phyloP scores from a whole-genome alignment of 2,113 vertebrate species.

The Gorsachius goisagi region DNA sequence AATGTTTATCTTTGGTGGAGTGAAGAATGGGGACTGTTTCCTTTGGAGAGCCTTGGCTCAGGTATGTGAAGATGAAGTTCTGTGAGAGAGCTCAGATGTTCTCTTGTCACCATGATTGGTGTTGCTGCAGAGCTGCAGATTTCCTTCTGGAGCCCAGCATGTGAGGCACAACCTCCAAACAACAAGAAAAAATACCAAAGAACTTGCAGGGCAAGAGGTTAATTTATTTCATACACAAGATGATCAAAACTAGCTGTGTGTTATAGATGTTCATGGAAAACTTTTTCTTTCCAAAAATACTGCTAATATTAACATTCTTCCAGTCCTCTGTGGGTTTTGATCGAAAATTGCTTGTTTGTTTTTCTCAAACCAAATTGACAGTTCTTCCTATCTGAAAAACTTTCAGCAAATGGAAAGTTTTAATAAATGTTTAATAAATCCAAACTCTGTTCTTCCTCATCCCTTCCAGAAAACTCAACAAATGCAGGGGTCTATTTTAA shows the following conservation, averaged over 20 bases:
- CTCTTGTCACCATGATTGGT: neutral
- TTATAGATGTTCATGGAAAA: neutral
- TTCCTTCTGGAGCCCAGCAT: neutral
- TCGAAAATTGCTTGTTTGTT: neutral
- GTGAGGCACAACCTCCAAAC: neutral
- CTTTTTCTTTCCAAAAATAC: neutral
- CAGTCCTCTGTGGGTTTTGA: neutral
- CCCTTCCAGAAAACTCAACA: neutral
- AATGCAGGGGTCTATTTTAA: neutral
- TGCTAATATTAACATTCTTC: neutral
- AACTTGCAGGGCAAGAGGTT: neutral
- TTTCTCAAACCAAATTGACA: neutral
- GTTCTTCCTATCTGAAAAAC: neutral
- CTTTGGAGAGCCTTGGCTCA: neutral
- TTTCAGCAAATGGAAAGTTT: neutral
- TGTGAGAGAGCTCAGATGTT: neutral
- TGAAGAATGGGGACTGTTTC: neutral
- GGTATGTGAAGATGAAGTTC: neutral
- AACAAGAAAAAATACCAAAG: neutral
- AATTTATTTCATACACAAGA: neutral
- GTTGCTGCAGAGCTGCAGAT: neutral
- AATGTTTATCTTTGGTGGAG: neutral
- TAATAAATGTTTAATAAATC: neutral
- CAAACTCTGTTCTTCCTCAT: neutral
- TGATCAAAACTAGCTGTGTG: neutral